Percentiles rank a stretch among this genome's conserved stretches.
Evolutionary conservation across 1,140 invertebrate genomes (phyloP).

Genomic region (Drosophila bocki): DNA sequence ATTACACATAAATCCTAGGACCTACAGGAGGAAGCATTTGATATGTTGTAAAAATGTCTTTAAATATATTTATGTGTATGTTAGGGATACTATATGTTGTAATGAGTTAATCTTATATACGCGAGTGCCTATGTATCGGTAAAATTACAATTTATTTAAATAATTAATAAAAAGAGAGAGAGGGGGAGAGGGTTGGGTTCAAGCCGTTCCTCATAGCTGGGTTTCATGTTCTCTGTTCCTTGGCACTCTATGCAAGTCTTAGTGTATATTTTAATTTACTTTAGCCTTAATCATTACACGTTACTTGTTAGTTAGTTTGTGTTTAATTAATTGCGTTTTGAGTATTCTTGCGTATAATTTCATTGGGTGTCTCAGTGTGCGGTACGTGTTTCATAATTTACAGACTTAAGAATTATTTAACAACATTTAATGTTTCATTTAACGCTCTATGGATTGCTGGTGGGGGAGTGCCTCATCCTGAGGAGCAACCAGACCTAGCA

Average conservation of each 20-base stretch:
- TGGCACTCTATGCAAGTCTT: slow-evolving; percentile 84
- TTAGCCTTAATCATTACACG: slow-evolving; percentile 14
- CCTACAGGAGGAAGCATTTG: slow-evolving; percentile 83
- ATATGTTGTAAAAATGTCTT: slow-evolving; percentile 84
- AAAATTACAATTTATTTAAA: slow-evolving; percentile 75
- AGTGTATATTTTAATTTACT: slow-evolving; percentile 32
- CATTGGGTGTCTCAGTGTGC: slow-evolving; percentile 65
- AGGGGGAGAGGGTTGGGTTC: slow-evolving; percentile 8
- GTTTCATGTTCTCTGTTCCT: slow-evolving; percentile 23
- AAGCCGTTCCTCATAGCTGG: slow-evolving; percentile 46
- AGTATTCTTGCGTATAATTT: slow-evolving; percentile 75
- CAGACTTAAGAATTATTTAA: slow-evolving; percentile 83
- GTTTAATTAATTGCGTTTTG: slow-evolving; percentile 67
- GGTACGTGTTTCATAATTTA: slow-evolving; percentile 62
- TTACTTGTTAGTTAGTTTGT: slow-evolving; percentile 12
- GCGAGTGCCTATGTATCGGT: slow-evolving; percentile 22
- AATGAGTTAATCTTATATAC: slow-evolving; percentile 28
- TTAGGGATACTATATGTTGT: slow-evolving; percentile 32
- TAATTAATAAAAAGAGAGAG: slow-evolving; percentile 75
- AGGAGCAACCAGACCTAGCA: not conserved
- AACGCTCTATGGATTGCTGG: slow-evolving; percentile 47
- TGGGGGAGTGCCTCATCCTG: not conserved
- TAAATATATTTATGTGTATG: slow-evolving; percentile 35
- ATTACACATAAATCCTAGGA: slow-evolving; percentile 49
- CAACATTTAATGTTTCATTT: slow-evolving; percentile 84